These are phyloP conservation scores for Poeciliopsis gracilis DNA, from an alignment of 2,797 vertebrate genomes.

Conservation along the genomic window DNA sequence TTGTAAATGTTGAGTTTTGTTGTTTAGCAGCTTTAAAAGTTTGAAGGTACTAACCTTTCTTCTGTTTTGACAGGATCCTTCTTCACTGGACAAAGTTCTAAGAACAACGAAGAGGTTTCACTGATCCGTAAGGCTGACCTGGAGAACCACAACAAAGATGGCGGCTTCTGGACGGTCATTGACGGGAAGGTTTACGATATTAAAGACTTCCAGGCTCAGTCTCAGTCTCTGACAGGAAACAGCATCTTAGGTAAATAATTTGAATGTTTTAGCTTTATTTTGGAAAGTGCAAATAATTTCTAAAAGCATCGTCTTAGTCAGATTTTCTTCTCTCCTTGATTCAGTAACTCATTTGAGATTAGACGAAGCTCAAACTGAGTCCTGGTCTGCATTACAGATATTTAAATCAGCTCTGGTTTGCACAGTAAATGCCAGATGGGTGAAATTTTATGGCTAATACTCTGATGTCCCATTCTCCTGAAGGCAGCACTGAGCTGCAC, in stretches of 20 bases:
- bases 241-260: constrained; percentile 88
- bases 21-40: background rate
- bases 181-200: constrained; percentile 98
- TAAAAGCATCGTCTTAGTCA: background rate
- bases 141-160: constrained; percentile 99
- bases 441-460: no score
- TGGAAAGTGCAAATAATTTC: background rate
- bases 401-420: background rate
- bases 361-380: background rate
- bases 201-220: constrained; percentile 98
- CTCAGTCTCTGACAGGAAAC: constrained; percentile 92
- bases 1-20: background rate
- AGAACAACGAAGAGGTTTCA: constrained; percentile 96
- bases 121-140: constrained; percentile 97
- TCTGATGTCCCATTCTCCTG: no score
- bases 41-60: constrained; percentile 29
- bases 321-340: background rate
- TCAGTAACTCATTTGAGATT: background rate
- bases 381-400: background rate
- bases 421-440: no score
- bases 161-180: constrained; percentile 98
- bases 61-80: constrained; percentile 86
- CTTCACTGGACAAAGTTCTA: constrained; percentile 90
- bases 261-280: background rate
- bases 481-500: no score